A percentile compares a stretch with the other conserved stretches of the same genome.
phyloP scores from a whole-genome alignment of 1,140 invertebrate species.

The Hydropsyche tenuis region DNA sequence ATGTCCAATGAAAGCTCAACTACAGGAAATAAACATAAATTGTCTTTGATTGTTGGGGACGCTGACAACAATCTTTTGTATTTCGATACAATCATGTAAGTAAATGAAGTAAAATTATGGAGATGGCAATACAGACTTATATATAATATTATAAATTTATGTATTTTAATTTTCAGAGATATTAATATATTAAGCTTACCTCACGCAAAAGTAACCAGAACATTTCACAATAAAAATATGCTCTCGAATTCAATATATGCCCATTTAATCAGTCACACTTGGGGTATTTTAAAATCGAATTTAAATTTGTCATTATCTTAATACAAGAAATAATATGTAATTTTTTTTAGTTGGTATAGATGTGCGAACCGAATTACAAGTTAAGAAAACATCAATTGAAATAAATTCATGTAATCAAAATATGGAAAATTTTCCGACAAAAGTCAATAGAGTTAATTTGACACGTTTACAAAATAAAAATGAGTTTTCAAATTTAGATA shows the following conservation, averaged over 20 bases:
- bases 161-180: slow-evolving; percentile 53
- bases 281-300: slow-evolving; percentile 53
- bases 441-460: neutral
- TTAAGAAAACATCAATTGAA: slow-evolving; percentile 22
- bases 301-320: no score
- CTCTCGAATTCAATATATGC: slow-evolving; percentile 55
- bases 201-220: slow-evolving; percentile 54
- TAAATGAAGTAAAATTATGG: neutral
- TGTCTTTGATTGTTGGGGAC: slow-evolving; percentile 61
- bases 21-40: slow-evolving; percentile 55
- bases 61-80: slow-evolving; percentile 60
- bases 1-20: slow-evolving; percentile 54
- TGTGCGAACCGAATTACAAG: slow-evolving; percentile 48
- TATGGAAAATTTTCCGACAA: neutral
- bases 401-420: no score
- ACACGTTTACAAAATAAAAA: neutral
- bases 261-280: slow-evolving; percentile 58
- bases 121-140: neutral
- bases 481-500: neutral
- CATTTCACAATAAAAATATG: slow-evolving; percentile 54
- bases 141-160: neutral
- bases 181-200: slow-evolving; percentile 56
- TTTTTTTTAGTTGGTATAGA: slow-evolving; percentile 59
- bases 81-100: slow-evolving; percentile 48
- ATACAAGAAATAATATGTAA: no score